These are phyloP conservation scores for Apis mellifera DNA, from an alignment of 1,140 invertebrate genomes.

Conservation along the genomic window DNA sequence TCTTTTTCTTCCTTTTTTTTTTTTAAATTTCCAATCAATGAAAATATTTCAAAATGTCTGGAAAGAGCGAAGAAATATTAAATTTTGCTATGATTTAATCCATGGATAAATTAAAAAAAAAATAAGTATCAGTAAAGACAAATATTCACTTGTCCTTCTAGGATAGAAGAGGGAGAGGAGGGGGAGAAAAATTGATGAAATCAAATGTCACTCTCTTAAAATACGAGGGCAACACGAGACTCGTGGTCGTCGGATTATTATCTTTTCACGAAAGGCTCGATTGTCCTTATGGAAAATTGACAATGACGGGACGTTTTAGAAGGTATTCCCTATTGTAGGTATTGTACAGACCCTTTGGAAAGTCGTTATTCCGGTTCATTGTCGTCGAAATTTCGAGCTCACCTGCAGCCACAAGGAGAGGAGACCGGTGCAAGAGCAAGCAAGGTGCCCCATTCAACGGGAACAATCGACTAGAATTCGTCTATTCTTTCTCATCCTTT, in stretches of 20 bases:
- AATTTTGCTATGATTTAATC: no score
- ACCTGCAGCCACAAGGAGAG: slow-evolving; percentile 9
- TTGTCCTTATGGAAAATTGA: slow-evolving; percentile 45
- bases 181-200: background rate
- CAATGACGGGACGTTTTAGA: slow-evolving; percentile 6
- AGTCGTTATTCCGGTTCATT: slow-evolving; percentile 36
- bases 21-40: no score
- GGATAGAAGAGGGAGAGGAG: background rate
- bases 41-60: no score
- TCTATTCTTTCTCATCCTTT: slow-evolving; percentile 2
- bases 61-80: no score
- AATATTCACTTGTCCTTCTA: slow-evolving; percentile 3
- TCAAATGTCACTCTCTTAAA: background rate
- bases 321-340: background rate
- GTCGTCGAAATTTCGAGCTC: slow-evolving; percentile 16
- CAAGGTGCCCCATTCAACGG: slow-evolving; percentile 33
- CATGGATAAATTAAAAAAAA: no score
- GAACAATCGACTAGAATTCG: slow-evolving; percentile 42
- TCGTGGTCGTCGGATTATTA: slow-evolving; percentile 34
- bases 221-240: background rate
- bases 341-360: slow-evolving; percentile 30
- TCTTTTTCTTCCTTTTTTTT: no score
- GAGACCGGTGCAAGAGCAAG: background rate
- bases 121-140: no score
- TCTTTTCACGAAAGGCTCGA: slow-evolving; percentile 2